Evolutionary conservation across 1,140 invertebrate genomes (phyloP).

Genomic region (Drosophila subobscura): DNA sequence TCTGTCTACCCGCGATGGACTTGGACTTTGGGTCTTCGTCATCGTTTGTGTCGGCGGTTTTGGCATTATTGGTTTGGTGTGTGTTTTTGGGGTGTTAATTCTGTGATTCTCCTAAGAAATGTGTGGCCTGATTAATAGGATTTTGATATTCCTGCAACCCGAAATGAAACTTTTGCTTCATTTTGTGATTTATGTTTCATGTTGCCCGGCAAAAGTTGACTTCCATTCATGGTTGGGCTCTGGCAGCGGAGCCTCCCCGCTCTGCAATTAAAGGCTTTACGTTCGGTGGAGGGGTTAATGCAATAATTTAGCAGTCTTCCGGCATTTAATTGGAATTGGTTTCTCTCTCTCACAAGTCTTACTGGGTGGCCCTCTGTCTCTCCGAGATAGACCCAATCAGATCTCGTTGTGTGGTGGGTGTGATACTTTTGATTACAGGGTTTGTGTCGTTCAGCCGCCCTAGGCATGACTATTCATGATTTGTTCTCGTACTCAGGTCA

Average conservation of each 20-base stretch:
- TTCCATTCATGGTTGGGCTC: slow-evolving; percentile 51
- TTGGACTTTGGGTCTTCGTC: slow-evolving; percentile 60
- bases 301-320: slow-evolving; percentile 78
- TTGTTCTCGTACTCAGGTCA: background rate
- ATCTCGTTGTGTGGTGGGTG: slow-evolving; percentile 29
- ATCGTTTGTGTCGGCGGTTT: slow-evolving; percentile 72
- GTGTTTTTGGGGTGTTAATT: slow-evolving; percentile 53
- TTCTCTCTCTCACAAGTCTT: slow-evolving; percentile 14
- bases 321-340: slow-evolving; percentile 67
- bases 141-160: slow-evolving; percentile 54
- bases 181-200: slow-evolving; percentile 59
- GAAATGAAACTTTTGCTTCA: slow-evolving; percentile 43
- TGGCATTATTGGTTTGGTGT: slow-evolving; percentile 54
- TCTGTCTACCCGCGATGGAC: slow-evolving; percentile 32
- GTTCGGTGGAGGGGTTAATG: slow-evolving; percentile 42
- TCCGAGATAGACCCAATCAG: no score
- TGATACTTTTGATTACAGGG: slow-evolving; percentile 52
- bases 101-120: slow-evolving; percentile 33
- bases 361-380: slow-evolving; percentile 52
- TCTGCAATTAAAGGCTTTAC: slow-evolving; percentile 73
- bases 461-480: background rate
- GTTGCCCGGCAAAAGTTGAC: slow-evolving; percentile 7
- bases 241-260: background rate
- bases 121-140: slow-evolving; percentile 70
- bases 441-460: slow-evolving; percentile 1